These are phyloP conservation scores for Poeciliopsis retropinna DNA, from an alignment of 2,113 vertebrate species.

Conservation along the genomic window DNA sequence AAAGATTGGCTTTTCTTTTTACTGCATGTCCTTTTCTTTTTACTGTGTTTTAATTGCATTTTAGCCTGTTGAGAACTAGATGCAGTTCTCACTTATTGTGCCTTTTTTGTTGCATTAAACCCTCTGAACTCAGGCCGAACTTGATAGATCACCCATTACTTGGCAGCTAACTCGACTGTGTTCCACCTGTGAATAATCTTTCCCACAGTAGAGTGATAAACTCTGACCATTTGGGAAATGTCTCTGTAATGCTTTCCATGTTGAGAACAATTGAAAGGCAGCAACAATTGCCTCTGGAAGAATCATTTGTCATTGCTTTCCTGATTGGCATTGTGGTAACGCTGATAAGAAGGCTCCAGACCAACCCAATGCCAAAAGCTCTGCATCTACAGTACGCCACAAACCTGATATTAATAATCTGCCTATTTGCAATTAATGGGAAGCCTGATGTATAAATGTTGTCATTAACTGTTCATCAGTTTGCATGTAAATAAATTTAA, in stretches of 20 bases:
- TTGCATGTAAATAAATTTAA: no score
- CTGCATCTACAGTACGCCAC: no score
- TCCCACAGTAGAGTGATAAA: neutral
- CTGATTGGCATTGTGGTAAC: neutral
- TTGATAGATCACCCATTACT: neutral
- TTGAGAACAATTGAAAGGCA: neutral
- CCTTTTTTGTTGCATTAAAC: neutral
- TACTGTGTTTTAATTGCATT: neutral
- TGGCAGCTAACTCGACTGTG: neutral
- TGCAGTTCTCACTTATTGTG: neutral
- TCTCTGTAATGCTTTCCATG: neutral
- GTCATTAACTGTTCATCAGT: neutral
- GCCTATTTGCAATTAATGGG: no score
- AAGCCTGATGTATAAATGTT: neutral
- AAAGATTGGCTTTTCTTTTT: neutral
- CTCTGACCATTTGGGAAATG: neutral
- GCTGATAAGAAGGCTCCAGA: neutral
- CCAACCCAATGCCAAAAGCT: neutral
- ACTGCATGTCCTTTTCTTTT: neutral
- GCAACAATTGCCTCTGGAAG: neutral
- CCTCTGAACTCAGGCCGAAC: neutral
- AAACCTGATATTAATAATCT: no score
- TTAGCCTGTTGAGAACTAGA: neutral
- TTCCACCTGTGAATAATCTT: neutral
- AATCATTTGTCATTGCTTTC: neutral